Conservation (phyloP, 2,888 invertebrate species). For the Cheilosia pagana region DNA sequence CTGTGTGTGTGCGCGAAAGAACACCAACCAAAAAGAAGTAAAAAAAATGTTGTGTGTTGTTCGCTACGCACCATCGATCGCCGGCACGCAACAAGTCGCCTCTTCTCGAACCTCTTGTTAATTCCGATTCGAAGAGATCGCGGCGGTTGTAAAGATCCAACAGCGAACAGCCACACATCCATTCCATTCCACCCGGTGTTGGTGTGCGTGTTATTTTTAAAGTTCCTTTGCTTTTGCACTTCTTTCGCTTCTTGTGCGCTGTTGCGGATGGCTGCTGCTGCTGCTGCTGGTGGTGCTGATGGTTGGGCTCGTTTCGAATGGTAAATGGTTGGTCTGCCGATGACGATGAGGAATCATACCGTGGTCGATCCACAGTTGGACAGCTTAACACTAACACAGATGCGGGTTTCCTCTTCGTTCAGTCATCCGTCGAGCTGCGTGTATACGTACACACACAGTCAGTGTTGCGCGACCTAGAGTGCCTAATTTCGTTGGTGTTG, state of each 20-base stretch:
- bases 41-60: constrained; percentile 38
- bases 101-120: constrained; percentile 57
- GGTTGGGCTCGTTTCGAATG: constrained; percentile 1
- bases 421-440: constrained; percentile 14
- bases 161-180: constrained; percentile 2
- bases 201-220: constrained; percentile 46
- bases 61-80: constrained; percentile 73
- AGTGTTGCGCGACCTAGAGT: constrained; percentile 73
- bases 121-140: constrained; percentile 56
- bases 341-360: constrained; percentile 56
- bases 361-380: constrained; percentile 51
- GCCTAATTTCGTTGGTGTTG: constrained; percentile 66
- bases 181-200: not conserved
- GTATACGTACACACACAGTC: constrained; percentile 29
- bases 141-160: constrained; percentile 14
- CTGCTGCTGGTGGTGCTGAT: constrained; percentile 31
- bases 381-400: constrained; percentile 18
- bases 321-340: constrained; percentile 32
- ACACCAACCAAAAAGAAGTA: constrained; percentile 12
- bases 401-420: constrained; percentile 39
- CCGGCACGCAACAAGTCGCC: constrained; percentile 63
- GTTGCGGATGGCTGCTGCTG: constrained; percentile 54
- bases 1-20: constrained; percentile 27
- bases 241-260: constrained; percentile 41
- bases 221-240: constrained; percentile 43